Conservation (phyloP, 2,888 invertebrate genomes). For the Monopis laevigella region DNA sequence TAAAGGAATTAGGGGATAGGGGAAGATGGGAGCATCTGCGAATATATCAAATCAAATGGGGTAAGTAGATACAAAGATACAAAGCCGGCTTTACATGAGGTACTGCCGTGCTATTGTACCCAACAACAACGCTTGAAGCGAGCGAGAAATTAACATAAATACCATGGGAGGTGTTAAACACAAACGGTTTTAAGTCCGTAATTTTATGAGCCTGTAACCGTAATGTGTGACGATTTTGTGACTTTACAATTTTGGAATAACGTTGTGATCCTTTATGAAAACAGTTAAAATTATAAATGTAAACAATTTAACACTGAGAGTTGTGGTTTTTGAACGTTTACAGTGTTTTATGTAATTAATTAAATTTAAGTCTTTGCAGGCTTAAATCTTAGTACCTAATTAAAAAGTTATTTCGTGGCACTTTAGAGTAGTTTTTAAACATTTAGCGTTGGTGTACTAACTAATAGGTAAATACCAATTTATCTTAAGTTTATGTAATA, state of each 20-base stretch:
- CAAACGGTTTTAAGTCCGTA: conserved; percentile 7
- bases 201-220: conserved; percentile 2
- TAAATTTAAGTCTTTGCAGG: too few relatives aligned
- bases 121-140: conserved; percentile 1
- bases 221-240: conserved; percentile 1
- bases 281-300: too few relatives aligned
- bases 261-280: too few relatives aligned
- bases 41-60: conserved; percentile 9
- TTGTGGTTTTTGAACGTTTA: too few relatives aligned
- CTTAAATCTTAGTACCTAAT: too few relatives aligned
- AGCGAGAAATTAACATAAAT: conserved; percentile 9
- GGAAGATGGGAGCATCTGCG: conserved; percentile 5
- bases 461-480: too few relatives aligned
- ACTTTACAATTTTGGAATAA: conserved; percentile 6
- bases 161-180: conserved; percentile 11
- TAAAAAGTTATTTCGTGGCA: too few relatives aligned
- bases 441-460: too few relatives aligned
- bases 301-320: too few relatives aligned
- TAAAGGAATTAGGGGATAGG: conserved; percentile 3
- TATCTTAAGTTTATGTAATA: too few relatives aligned
- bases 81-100: conserved; percentile 10
- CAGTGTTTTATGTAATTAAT: too few relatives aligned
- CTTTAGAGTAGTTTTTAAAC: too few relatives aligned
- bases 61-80: conserved; percentile 4
- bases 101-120: conserved; percentile 5